Percentiles rank a stretch among this genome's conserved stretches.
Conservation (phyloP, 2,888 invertebrate genomes). For the Oxystoma pomonae region DNA sequence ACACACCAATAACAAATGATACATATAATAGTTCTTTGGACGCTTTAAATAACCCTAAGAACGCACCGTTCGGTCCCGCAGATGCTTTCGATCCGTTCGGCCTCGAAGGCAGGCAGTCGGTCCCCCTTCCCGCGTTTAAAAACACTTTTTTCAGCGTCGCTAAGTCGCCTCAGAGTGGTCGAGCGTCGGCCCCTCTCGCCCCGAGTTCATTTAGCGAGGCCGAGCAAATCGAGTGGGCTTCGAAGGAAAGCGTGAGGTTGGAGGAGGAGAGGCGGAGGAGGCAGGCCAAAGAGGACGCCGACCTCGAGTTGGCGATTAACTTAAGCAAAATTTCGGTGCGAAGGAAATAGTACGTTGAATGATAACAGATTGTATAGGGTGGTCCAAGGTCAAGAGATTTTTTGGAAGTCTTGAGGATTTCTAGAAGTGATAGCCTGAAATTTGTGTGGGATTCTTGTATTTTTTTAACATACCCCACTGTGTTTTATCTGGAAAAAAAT, state of each 20-base stretch:
- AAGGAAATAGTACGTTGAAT: too few species aligned
- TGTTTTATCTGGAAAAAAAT: too few species aligned
- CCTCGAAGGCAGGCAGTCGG: slow-evolving; percentile 45
- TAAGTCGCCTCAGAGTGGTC: slow-evolving; percentile 32
- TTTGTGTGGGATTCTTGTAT: too few species aligned
- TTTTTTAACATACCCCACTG: too few species aligned
- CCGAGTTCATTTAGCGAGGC: slow-evolving; percentile 53
- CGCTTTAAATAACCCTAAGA: slow-evolving; percentile 24
- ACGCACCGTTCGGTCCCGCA: slow-evolving; percentile 11
- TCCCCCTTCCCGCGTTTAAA: slow-evolving; percentile 37
- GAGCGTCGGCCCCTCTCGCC: slow-evolving; percentile 37
- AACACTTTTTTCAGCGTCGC: slow-evolving; percentile 28
- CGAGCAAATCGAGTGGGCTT: slow-evolving; percentile 71
- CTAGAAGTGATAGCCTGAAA: too few species aligned
- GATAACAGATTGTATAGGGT: too few species aligned
- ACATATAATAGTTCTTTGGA: slow-evolving; percentile 21
- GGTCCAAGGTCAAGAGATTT: too few species aligned
- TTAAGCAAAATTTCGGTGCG: too few species aligned
- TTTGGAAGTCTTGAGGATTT: too few species aligned
- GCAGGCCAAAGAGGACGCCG: slow-evolving; percentile 64
- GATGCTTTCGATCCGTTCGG: slow-evolving; percentile 54
- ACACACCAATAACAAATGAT: slow-evolving; percentile 17
- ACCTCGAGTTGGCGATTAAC: slow-evolving; percentile 67
- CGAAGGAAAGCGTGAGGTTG: slow-evolving; percentile 60
- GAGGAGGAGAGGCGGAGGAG: slow-evolving; percentile 57